Conservation (phyloP, 2,797 vertebrate genomes). For the Agapornis canus region DNA sequence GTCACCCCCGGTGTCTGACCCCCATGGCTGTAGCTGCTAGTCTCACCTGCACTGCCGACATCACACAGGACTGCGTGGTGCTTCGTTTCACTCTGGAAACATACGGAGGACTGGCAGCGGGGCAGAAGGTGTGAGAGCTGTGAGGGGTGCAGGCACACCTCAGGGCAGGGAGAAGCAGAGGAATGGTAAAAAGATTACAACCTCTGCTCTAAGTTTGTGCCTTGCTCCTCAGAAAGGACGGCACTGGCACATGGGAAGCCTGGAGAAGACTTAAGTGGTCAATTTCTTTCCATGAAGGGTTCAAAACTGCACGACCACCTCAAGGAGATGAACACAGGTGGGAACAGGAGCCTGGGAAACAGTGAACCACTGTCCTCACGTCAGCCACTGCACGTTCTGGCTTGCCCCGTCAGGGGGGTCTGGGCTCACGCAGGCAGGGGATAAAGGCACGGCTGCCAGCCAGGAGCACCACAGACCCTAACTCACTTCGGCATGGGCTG, state of each 20-base stretch:
- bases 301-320: neutral
- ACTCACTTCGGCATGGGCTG: fast-evolving
- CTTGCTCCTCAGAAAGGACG: fast-evolving
- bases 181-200: neutral
- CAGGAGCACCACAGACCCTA: neutral
- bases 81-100: neutral
- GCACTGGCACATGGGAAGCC: neutral
- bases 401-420: neutral
- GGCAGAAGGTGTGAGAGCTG: neutral
- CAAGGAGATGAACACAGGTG: neutral
- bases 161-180: neutral
- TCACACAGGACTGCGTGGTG: neutral
- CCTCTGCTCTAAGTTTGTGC: neutral
- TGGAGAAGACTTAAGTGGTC: neutral
- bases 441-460: neutral
- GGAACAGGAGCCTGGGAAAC: neutral
- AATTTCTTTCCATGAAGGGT: neutral
- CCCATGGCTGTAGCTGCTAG: neutral
- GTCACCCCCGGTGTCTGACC: neutral
- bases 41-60: neutral
- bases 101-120: neutral
- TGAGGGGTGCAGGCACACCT: neutral
- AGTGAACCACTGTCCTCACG: neutral
- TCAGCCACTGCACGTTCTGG: neutral
- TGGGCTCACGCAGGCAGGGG: neutral